Conservation (phyloP, 2,797 vertebrate species). For the Neosilurus mollespiculum region DNA sequence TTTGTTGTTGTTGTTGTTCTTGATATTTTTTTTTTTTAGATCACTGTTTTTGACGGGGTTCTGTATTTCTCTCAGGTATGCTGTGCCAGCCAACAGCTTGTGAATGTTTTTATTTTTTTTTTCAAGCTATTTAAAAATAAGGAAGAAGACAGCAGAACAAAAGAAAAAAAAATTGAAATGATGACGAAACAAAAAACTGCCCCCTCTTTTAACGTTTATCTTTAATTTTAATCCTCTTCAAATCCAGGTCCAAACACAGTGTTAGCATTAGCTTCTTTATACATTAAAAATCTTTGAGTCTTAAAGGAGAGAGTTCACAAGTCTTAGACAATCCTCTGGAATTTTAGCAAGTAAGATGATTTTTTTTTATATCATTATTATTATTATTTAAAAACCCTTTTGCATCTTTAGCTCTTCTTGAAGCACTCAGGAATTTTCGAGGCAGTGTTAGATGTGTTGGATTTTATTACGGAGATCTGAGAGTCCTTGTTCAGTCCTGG, state of each 20-base stretch:
- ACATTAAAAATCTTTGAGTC: constrained; percentile 84
- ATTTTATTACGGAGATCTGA: constrained; percentile 76
- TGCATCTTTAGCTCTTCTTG: constrained; percentile 75
- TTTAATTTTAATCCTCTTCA: constrained; percentile 73
- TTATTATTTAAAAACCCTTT: constrained; percentile 54
- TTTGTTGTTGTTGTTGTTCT: constrained; percentile 59
- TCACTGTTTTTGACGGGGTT: constrained; percentile 94
- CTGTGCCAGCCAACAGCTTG: constrained; percentile 99
- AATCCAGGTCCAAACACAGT: constrained; percentile 81
- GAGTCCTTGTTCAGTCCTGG: constrained; percentile 72
- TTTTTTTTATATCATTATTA: too few relatives aligned
- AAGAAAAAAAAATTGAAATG: constrained; percentile 67
- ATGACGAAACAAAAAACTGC: constrained; percentile 68
- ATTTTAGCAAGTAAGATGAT: constrained; percentile 76
- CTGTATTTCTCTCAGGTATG: constrained; percentile 99
- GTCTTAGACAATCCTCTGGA: constrained; percentile 96
- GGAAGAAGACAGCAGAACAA: constrained; percentile 64
- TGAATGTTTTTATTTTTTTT: constrained; percentile 91
- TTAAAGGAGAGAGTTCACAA: constrained; percentile 85
- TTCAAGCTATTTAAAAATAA: constrained; percentile 83
- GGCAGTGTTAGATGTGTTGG: constrained; percentile 68
- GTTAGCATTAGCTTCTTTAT: constrained; percentile 84
- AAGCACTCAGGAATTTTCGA: constrained; percentile 89
- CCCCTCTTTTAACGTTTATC: constrained; percentile 55
- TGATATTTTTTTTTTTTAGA: constrained; percentile 76